Evolutionary conservation across 2,888 invertebrate genomes (phyloP).

Genomic region (Hirtodrosophila trivittata): DNA sequence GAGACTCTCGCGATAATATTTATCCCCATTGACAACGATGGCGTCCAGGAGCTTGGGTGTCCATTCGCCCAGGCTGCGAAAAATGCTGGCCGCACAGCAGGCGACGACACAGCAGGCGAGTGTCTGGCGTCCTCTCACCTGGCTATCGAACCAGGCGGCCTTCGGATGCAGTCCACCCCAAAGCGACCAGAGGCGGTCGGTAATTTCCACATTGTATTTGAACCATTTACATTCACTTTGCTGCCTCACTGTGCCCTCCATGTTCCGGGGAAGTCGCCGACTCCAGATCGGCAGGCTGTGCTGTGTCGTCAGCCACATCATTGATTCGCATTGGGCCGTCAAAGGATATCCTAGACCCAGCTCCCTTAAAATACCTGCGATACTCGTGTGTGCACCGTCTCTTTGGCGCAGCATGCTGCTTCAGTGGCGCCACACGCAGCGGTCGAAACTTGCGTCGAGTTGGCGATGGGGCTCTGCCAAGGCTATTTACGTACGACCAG

Average conservation of each 20-base stretch:
- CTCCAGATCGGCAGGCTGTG: conserved; percentile 77
- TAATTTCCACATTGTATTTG: conserved; percentile 87
- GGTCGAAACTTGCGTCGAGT: conserved; percentile 14
- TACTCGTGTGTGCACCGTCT: conserved; percentile 23
- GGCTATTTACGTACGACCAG: not conserved
- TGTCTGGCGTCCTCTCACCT: conserved; percentile 87
- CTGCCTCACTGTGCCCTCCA: conserved; percentile 53
- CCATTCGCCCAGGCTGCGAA: conserved; percentile 86
- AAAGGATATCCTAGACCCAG: conserved; percentile 17
- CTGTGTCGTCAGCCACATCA: conserved; percentile 69
- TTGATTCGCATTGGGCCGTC: conserved; percentile 50
- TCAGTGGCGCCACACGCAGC: conserved; percentile 1
- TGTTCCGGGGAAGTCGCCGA: conserved; percentile 63
- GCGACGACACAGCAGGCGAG: conserved; percentile 86
- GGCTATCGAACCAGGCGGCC: conserved; percentile 85
- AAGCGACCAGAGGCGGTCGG: conserved; percentile 87
- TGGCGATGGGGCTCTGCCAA: too few species aligned
- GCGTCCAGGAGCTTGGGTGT: conserved; percentile 86
- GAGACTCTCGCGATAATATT: conserved; percentile 85
- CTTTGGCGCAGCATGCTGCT: conserved; percentile 7
- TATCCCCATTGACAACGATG: conserved; percentile 86
- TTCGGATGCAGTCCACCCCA: conserved; percentile 87
- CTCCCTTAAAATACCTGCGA: conserved; percentile 42
- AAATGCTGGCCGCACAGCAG: conserved; percentile 86
- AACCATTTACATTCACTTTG: conserved; percentile 82